phyloP scores from a whole-genome alignment of 2,888 invertebrate species.

The Isotomurus palustris region DNA sequence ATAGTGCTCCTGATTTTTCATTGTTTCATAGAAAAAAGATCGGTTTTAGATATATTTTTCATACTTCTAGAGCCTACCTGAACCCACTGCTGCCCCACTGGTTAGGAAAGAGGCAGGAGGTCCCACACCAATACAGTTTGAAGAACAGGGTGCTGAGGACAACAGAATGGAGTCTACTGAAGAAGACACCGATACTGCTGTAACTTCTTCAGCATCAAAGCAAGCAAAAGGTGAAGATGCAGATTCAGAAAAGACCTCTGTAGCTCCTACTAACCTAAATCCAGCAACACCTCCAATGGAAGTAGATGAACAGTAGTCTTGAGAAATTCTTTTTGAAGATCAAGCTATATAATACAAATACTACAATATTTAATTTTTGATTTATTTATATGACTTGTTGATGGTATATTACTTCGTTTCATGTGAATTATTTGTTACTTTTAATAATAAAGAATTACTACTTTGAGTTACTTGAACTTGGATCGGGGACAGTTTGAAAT shows the following conservation, averaged over 20 bases:
- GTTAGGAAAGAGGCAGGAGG: slow-evolving; percentile 10
- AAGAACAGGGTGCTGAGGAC: slow-evolving; percentile 3
- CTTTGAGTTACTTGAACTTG: no score
- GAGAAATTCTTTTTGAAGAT: no score
- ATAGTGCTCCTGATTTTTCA: background rate
- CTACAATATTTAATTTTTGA: no score
- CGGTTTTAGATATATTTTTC: background rate
- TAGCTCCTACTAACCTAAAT: no score
- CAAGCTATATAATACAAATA: no score
- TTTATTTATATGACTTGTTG: no score
- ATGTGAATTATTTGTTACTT: background rate
- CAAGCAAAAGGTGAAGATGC: no score
- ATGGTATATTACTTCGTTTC: background rate
- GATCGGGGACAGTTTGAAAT: no score
- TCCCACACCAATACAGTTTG: slow-evolving; percentile 29
- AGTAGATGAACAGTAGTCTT: no score
- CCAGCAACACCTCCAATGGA: no score
- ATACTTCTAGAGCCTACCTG: background rate
- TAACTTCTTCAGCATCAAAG: background rate
- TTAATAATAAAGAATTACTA: no score
- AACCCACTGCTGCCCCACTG: slow-evolving; percentile 7
- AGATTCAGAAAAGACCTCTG: no score
- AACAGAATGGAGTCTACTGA: background rate
- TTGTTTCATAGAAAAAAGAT: background rate
- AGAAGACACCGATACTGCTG: background rate